Percentiles rank a stretch among this genome's conserved stretches.
Conservation (phyloP, 2,797 vertebrate genomes). For the Molossus alvarezi region DNA sequence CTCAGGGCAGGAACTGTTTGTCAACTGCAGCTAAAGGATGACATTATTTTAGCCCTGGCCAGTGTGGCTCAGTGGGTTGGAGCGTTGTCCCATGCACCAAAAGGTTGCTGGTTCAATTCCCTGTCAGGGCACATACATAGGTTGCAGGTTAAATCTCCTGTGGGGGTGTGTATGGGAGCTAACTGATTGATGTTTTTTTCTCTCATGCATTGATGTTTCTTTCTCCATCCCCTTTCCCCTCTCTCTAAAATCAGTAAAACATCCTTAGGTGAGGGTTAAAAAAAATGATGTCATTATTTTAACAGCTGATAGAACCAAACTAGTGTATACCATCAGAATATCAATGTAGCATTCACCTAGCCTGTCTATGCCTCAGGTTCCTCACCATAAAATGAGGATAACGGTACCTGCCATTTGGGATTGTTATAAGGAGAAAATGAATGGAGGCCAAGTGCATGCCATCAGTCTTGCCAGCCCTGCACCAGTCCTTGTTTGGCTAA, state of each 20-base stretch:
- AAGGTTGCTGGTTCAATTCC: too few species aligned
- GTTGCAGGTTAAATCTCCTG: too few species aligned
- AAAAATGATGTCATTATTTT: background rate
- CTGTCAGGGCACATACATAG: too few species aligned
- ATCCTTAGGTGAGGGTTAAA: too few species aligned
- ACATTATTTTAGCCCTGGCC: background rate
- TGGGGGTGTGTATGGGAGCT: too few species aligned
- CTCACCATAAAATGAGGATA: background rate
- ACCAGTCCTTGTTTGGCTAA: background rate
- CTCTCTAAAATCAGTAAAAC: too few species aligned
- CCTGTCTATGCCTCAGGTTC: background rate
- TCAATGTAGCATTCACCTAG: background rate
- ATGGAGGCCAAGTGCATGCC: background rate
- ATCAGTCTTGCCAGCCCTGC: background rate
- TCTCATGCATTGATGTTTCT: too few species aligned
- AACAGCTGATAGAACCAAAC: background rate
- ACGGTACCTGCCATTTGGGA: background rate
- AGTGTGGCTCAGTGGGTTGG: too few species aligned
- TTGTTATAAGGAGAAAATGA: background rate
- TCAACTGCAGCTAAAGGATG: background rate
- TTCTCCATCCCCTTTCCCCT: too few species aligned
- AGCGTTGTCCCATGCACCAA: too few species aligned
- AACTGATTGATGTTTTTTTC: too few species aligned
- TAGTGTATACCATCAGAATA: background rate
- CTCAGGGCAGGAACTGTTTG: background rate